Evolutionary conservation across 2,797 vertebrate genomes (phyloP), one percentile per base, ranked within the genome.

Genomic region (Pipistrellus kuhlii): DNA sequence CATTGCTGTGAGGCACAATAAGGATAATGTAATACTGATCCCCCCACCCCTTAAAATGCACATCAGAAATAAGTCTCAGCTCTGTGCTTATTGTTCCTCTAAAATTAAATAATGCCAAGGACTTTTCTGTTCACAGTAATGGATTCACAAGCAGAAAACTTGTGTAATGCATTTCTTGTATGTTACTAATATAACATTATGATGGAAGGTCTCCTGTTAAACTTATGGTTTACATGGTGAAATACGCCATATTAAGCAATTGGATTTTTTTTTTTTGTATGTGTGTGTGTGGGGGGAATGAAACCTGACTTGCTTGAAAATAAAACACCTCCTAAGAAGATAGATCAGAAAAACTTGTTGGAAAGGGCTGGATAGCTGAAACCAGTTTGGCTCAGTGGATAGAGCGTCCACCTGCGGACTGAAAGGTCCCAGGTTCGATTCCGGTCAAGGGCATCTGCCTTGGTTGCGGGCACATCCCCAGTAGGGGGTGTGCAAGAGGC

Each of bases 1-100:
- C 80, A 18, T 84, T 77, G 72, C 88, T 83, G 32, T 46, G 95
- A 88, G 59, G 93, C 85, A 94, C 88, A 87, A 53, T 41, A 57
- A 35, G 73, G 25, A 77, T 87, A 91, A 87, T 73, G 57, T 57
- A 71, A 68, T 93, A 66, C 95, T 85, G 77, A 93, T 85, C 76
- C 46, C 46, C 46, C 46, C 46, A 12, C 0, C 15, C 4, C 23
- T 30, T 81, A 59, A 73, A 88, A 83, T 93, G 64, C 7, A 85
- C 9, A 41, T 25, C 44, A 82, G 91, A 94, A 95, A 94, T 91
- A 85, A 93, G 91, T 96, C 57, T 87, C 20, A 30, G 32, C 20
- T 69, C 64, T 35, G 76, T 93, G 35, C 55, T 90, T 85, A 94
- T 91, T 93, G 66, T 93, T 93, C 66, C 88, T 62, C 88, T 76